Evolutionary conservation across 2,797 vertebrate genomes (phyloP), one percentile per base, ranked within the genome.

Genomic region (Hirundo rustica): DNA sequence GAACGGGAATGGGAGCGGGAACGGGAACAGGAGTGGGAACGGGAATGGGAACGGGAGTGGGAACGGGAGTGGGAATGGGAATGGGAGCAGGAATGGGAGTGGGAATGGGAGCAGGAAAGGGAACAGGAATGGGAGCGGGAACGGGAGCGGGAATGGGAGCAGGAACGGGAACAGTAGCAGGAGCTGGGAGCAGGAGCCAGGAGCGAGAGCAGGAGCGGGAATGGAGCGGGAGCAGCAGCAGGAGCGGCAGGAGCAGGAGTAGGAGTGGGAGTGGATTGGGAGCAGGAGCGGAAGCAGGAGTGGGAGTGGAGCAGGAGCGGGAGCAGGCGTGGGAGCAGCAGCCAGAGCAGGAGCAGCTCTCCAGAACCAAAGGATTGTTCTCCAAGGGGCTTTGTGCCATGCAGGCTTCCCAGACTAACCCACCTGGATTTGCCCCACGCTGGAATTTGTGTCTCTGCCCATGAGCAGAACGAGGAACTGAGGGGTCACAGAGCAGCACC

Each of bases 131-230:
- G 3, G 32, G 32, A n/a, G 4, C 4, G 5, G 54, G 32, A 54
- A 3, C 6, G 1, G 57, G 15, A 58, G 2, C 4, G 3, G 57
- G 16, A n/a, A 2, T 3, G 7, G 50, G 26, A 27, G 2, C 16
- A 3, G 51, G 11, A 48, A 1, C 4, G 7, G 55, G 22, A 53
- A 7, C 6, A 10, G 55, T 13, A 6, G 9, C n/a, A 34, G 15
- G 2, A 26, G 11, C n/a, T 14, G 5, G 32, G 54, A 55, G 5
- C 13, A 14, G 12, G 30, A 8, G 5, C 2, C 2, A 8, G 54
- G 20, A 55, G 5, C 9, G 3, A 32, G 32, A 57, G 4, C 11
- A 3, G 32, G 36, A 38, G 2, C 6, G 0, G 36, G 26, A 29
- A 6, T 6, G 51, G 29, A 32, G 7, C 7, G 4, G 60, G 9